Percentiles rank a stretch among this genome's conserved stretches.
These are phyloP conservation scores for Hystrix cristata DNA, from an alignment of 2,113 vertebrate species.

Conservation along the genomic window DNA sequence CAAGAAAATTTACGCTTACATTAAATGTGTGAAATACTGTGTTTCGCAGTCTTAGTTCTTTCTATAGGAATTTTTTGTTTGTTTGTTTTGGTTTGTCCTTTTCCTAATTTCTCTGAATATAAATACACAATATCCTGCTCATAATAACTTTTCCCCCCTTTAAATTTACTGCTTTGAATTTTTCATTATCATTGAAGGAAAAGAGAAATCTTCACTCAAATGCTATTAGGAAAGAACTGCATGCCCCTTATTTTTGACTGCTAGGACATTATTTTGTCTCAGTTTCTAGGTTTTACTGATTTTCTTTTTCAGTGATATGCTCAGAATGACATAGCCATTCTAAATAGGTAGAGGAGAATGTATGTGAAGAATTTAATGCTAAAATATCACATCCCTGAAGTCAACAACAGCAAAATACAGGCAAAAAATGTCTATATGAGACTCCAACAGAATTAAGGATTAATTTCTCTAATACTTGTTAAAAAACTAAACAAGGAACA, in stretches of 20 bases:
- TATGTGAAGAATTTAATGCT: not conserved
- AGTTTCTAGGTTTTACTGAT: not conserved
- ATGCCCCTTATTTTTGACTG: slow-evolving; percentile 12
- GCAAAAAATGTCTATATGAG: not conserved
- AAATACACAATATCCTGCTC: not conserved
- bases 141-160: not conserved
- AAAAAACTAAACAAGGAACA: not conserved
- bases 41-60: not conserved
- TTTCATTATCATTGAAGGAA: not conserved
- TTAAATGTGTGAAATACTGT: not conserved
- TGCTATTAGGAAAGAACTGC: not conserved
- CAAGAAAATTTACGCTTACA: not conserved
- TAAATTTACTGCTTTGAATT: slow-evolving; percentile 37
- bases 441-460: not conserved
- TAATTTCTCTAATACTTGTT: not conserved
- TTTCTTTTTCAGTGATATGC: not conserved
- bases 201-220: not conserved
- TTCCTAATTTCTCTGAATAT: not conserved
- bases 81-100: not conserved
- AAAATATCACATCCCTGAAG: not conserved
- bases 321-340: not conserved
- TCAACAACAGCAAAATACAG: not conserved
- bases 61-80: not conserved
- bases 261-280: not conserved
- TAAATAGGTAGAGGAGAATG: not conserved